Base-by-base conservation (phyloP, 2,888 invertebrate genomes). In the Megalurothrips usitatus region DNA sequence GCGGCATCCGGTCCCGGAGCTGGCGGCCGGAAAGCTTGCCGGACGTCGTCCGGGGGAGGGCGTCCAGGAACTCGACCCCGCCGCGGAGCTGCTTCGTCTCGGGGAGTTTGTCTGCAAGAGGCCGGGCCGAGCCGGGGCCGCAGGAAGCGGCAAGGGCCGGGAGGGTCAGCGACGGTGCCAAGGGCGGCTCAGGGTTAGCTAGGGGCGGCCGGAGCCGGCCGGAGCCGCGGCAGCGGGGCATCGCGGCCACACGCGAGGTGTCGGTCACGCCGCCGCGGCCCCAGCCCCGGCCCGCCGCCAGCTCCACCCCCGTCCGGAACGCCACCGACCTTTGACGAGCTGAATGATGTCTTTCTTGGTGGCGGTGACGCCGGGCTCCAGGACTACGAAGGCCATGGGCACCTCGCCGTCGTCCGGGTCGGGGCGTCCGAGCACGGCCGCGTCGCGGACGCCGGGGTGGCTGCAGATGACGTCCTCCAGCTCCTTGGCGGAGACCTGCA, bases 21-120 rank as follows among this genome's bases (percentile, higher is more conserved):
- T 75, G 68, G 26, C 68, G 68, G 68, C 68, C 68, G 68, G 68
- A 75, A 12, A 75, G 68, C 68, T 75, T 75, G 68, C 68, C 68
- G 68, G 68, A 75, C 12, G 68, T 75, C 23, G 68, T 75, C 3
- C 68, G 68, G 23, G 68, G 68, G 26, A 75, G 68, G 23, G 68
- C 68, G 68, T 75, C 68, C 68, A 75, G 68, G 68, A 75, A 75
- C 68, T 75, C 68, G 68, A 75, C 68, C 9, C 68, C 68, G 68
- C 68, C 68, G 68, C 68, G 68, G 68, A 75, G 68, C 68, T 75
- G 68, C 68, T 75, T 75, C 23, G 23, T 26, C 23, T 23, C 68
- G 68, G 68, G 68, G 68, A 75, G 68, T 26, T 75, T 75, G 68
- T 75, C 68, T 75, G 68, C 68, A 26, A 58, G 14, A 19, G 19